Percentiles rank a stretch among this genome's conserved stretches.
These are phyloP conservation scores for Gopherus flavomarginatus DNA, from an alignment of 2,113 vertebrate genomes.

Conservation along the genomic window DNA sequence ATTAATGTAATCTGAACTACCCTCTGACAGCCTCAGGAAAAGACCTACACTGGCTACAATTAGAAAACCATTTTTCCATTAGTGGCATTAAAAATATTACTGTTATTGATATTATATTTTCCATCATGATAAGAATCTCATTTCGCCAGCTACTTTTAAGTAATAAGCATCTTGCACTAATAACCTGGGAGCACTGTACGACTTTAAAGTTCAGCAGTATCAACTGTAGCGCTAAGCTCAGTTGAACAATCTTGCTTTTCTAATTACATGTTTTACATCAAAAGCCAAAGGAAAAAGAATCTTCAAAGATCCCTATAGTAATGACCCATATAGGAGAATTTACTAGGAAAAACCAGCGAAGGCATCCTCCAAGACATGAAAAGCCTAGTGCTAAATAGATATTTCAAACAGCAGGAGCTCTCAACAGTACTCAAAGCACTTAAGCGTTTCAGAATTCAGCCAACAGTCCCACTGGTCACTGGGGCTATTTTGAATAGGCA, in stretches of 20 bases:
- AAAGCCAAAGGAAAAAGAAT: neutral
- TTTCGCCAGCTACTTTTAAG: neutral
- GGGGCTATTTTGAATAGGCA: neutral
- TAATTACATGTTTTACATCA: neutral
- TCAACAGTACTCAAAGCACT: neutral
- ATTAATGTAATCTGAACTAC: conserved; percentile 5
- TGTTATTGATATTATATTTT: neutral
- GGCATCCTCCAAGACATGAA: neutral
- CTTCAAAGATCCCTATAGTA: neutral
- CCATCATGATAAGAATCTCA: neutral
- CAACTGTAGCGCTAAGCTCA: neutral
- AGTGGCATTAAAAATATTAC: neutral
- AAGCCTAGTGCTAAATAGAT: neutral
- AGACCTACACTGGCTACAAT: neutral
- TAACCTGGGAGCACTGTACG: neutral
- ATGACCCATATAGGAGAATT: neutral
- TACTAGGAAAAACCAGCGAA: neutral
- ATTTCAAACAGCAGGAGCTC: neutral
- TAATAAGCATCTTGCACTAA: neutral
- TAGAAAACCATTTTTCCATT: neutral
- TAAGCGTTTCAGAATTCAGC: neutral
- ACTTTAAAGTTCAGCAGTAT: neutral
- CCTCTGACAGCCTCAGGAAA: neutral
- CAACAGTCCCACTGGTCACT: neutral
- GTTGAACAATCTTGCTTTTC: neutral